Base-by-base conservation (phyloP, 2,113 vertebrate genomes). In the Vanacampus margaritifer region DNA sequence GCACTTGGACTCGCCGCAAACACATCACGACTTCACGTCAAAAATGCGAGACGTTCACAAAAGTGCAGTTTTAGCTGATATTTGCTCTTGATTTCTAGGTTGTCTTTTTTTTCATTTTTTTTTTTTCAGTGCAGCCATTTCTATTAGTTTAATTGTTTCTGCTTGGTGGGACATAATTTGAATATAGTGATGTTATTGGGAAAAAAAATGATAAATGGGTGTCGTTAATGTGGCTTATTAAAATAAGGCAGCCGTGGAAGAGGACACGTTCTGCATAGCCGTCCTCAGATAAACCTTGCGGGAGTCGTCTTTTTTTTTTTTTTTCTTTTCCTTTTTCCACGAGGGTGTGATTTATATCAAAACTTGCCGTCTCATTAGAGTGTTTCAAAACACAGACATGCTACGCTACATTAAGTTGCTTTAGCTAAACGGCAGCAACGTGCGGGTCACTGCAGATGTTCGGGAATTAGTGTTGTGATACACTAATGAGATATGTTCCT, bases 201-300 rank as follows among this genome's bases (percentile, higher is more conserved):
- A 26, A 28, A 17, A 24, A 26, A 43, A 43, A 45, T 61, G 36
- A 62, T 23, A 14, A 62, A 39, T 61, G 58, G 58, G 24, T 24
- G 39, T 43, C n/a, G 24, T 43, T 62, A 45, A 26, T 26, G 23
- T 23, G 3, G 60, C 21, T 41, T 61, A 61, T 61, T 61, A 61
- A 36, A 61, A 23, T 23, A 61, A 39, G 59, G 36, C 36, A 61
- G 59, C 59, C 59, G 6, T 61, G 59, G 60, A 62, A 24, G 13
- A 62, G 26, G 54, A 57, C 54, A 7, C 2, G 26, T 57, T 57
- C 16, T 57, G 54, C 54, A 57, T 24, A 62, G 26, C 39, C 12
- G 23, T 43, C 36, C 23, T 62, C 19, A 13, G 60, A 45, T 62
- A 43, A 43, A 62, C 13, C 13, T 43, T 12, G 59, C n/a, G 11